Base-by-base conservation (phyloP, 2,797 vertebrate species). In the Molossus alvarezi region DNA sequence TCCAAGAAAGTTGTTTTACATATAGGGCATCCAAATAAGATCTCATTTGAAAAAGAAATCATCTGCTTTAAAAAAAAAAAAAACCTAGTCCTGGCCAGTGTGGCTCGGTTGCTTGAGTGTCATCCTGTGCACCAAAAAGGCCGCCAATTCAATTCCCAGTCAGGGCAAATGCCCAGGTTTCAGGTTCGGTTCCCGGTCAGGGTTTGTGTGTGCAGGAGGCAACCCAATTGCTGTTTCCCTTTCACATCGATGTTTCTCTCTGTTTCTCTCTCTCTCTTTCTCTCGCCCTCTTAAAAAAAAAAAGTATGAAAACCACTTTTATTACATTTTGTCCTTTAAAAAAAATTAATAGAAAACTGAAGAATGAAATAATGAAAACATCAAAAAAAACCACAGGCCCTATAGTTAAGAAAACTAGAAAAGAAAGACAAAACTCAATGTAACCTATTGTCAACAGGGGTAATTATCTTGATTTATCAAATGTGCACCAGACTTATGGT, bases 341-440 rank as follows among this genome's bases (percentile, higher is more conserved):
- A 91, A 79, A 92, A 83, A 57, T 48, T 87, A 67, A 75, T 3
- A 69, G 57, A 92, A 79, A 67, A 72, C 12, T 4, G 33, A 77
- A 94, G 23, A 58, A 41, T 73, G 33, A 80, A 80, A 79, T 62
- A 11, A 64, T 37, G 33, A 65, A 75, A 94, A 57, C 21, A 77
- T 77, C 18, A 69, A 57, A 81, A 33, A 33, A 75, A 84, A 64
- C 57, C 9, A 27, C 37, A 67, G 9, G 25, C 23, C 8, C 58
- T 72, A 72, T 9, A 85, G 29, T 51, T 80, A 85, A 95, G 53
- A 92, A 88, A 88, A 79, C 45, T 64, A 55, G 57, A 65, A 64
- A 65, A 76, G 25, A 85, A 51, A 45, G 53, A 71, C 18, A 33
- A 76, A 76, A 71, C 25, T 21, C n/a, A 84, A 76, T 9, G 17